Base-by-base conservation (phyloP, 2,113 vertebrate species). In the Rallus limicola region DNA sequence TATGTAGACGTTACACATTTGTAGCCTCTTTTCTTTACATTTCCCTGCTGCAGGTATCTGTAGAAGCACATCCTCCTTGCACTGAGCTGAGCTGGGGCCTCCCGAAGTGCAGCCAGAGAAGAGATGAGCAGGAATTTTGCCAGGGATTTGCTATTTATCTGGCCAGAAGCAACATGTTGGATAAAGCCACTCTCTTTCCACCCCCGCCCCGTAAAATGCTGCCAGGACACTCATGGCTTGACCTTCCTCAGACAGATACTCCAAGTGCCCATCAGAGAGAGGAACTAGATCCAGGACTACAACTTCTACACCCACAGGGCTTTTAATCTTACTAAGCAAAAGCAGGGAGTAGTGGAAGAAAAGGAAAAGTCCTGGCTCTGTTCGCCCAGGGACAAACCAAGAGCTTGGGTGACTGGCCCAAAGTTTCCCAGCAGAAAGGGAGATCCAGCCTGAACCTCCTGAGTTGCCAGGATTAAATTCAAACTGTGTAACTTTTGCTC, bases 1-100 rank as follows among this genome's bases (percentile, higher is more conserved):
- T 93, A 75, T 50, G 76, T 88, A 93, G 96, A 86, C 89, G 91
- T 97, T 89, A 96, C 89, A 91, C 82, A 70, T 70, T 90, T 63
- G 77, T 89, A 89, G 85, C 48, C 46, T 28, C 87, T 86, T 88
- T 95, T 55, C 92, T 82, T 63, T 85, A 44, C 79, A 82, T 96
- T 68, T 69, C 19, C 80, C 53, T 92, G 80, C 93, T 63, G 67
- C 87, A 92, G 92, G 91, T 92, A 36, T 72, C 87, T 71, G 26
- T 33, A 4, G 16, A 40, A 94, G 90, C 25, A 11, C 68, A 86
- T 68, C 69, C 91, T 86, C 69, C 90, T 77, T 28, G 72, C 38
- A 29, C 5, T 42, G 64, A 88, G 90, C 78, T 80, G 86, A 72
- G 88, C 94, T 77, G 81, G 59, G 67, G 69, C 75, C 58, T 77